These are phyloP conservation scores for Temnothorax unifasciatus DNA, from an alignment of 2,888 invertebrate species.

Conservation along the genomic window DNA sequence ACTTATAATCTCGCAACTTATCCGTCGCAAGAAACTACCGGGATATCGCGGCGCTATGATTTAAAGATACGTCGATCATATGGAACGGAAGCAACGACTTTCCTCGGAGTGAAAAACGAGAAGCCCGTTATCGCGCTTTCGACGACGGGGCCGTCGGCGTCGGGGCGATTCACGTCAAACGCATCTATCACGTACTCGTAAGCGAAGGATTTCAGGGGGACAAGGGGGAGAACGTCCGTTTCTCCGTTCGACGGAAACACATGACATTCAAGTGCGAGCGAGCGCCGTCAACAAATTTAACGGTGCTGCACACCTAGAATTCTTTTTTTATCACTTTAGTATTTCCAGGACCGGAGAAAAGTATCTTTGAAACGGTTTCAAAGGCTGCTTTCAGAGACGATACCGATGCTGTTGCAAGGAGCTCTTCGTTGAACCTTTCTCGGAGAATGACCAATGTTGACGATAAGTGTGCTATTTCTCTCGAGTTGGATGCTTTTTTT, in stretches of 20 bases:
- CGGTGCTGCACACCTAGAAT: conserved; percentile 63
- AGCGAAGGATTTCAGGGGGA: conserved; percentile 68
- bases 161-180: conserved; percentile 65
- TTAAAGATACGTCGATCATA: conserved; percentile 51
- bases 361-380: conserved; percentile 58
- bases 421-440: conserved; percentile 36
- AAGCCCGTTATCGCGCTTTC: conserved; percentile 51
- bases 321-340: conserved; percentile 47
- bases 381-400: conserved; percentile 52
- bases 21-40: background rate
- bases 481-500: conserved; percentile 13
- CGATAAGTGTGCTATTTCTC: conserved; percentile 54
- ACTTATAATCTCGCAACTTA: conserved; percentile 6
- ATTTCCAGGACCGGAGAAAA: conserved; percentile 53
- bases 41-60: conserved; percentile 25
- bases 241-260: conserved; percentile 59
- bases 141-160: conserved; percentile 18
- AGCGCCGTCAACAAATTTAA: conserved; percentile 56
- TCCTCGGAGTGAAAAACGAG: conserved; percentile 54
- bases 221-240: conserved; percentile 54
- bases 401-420: conserved; percentile 43
- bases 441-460: conserved; percentile 56
- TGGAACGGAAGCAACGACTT: conserved; percentile 34
- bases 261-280: conserved; percentile 48
- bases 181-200: conserved; percentile 71